phyloP scores from a whole-genome alignment of 2,888 invertebrate species.

The Tetragonisca angustula region DNA sequence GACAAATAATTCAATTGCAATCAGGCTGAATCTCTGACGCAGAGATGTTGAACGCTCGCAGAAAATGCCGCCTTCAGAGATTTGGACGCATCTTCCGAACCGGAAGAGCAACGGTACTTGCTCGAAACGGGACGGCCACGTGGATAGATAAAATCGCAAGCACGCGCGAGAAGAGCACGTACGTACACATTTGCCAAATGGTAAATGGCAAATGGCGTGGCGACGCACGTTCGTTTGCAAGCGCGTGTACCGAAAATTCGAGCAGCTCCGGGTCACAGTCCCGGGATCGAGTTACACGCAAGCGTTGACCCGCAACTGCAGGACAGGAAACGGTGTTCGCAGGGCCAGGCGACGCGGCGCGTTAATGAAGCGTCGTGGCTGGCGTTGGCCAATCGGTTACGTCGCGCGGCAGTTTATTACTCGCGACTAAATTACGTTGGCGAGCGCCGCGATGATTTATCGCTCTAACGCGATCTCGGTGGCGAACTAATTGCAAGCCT shows the following conservation, averaged over 20 bases:
- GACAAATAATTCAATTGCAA: too few relatives aligned
- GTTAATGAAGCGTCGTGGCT: slow-evolving; percentile 45
- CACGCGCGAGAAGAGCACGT: slow-evolving; percentile 13
- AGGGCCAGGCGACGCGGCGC: slow-evolving; percentile 17
- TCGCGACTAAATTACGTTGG: slow-evolving; percentile 47
- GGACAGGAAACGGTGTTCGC: slow-evolving; percentile 30
- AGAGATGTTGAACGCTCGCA: too few relatives aligned
- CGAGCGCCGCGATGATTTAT: slow-evolving; percentile 52
- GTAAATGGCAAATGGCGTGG: not conserved
- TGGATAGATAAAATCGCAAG: slow-evolving; percentile 41
- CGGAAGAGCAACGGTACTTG: slow-evolving; percentile 7
- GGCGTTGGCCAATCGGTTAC: slow-evolving; percentile 53
- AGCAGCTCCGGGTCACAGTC: not conserved
- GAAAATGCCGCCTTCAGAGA: too few relatives aligned
- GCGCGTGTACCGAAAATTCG: not conserved
- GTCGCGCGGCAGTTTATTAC: slow-evolving; percentile 48
- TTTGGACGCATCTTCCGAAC: not conserved
- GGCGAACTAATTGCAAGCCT: slow-evolving; percentile 10
- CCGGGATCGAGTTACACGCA: slow-evolving; percentile 36
- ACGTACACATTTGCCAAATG: slow-evolving; percentile 9
- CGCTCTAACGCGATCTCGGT: slow-evolving; percentile 21
- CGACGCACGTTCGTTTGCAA: slow-evolving; percentile 1
- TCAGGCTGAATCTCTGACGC: too few relatives aligned
- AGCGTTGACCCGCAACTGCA: slow-evolving; percentile 24
- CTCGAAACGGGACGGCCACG: not conserved